Conservation (phyloP, 2,797 vertebrate genomes). For the Chloroceryle amazona region DNA sequence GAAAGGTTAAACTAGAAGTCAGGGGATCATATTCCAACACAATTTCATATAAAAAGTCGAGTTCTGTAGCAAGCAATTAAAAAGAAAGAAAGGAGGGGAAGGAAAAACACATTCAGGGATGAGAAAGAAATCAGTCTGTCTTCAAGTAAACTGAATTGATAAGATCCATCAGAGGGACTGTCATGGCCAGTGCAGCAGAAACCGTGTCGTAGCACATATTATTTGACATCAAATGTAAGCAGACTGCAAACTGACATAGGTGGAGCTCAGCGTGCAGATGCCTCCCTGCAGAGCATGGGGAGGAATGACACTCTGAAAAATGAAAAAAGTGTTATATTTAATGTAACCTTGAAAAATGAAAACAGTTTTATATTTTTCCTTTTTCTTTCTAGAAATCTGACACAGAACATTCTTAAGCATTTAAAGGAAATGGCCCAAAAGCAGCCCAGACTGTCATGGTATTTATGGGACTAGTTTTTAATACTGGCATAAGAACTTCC, state of each 20-base stretch:
- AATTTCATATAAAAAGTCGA: neutral
- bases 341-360: too few species aligned
- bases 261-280: rapidly evolving
- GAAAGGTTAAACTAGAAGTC: neutral
- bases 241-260: rapidly evolving
- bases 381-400: neutral
- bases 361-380: neutral
- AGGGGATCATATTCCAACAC: neutral
- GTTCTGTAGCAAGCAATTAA: neutral
- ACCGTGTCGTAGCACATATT: rapidly evolving
- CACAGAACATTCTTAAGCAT: neutral
- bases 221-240: neutral
- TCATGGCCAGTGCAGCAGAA: neutral
- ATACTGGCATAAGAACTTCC: neutral
- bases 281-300: neutral
- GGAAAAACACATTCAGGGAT: neutral
- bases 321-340: too few species aligned
- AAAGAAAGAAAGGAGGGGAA: neutral
- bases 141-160: neutral
- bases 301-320: neutral
- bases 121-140: neutral
- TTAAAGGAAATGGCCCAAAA: neutral
- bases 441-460: neutral
- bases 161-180: neutral
- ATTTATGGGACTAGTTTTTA: neutral